These are phyloP conservation scores for Rhincodon typus DNA, from an alignment of 2,797 vertebrate species.

Conservation along the genomic window DNA sequence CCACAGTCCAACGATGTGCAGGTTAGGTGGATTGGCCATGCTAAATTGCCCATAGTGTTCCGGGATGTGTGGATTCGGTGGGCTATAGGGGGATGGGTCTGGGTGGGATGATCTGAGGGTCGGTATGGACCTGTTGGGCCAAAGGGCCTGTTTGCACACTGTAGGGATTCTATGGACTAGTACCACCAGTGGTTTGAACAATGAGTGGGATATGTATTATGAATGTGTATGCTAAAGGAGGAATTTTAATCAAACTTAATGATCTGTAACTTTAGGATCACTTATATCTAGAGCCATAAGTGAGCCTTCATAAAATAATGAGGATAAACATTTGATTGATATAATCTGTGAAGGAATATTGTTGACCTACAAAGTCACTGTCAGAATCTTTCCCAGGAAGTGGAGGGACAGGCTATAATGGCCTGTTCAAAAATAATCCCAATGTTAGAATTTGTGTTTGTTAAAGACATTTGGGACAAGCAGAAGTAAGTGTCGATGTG, in stretches of 20 bases:
- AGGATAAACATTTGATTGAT: neutral
- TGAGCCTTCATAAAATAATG: neutral
- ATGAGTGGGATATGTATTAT: neutral
- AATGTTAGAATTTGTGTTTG: neutral
- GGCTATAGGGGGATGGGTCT: no score
- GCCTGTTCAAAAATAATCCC: neutral
- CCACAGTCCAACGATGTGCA: no score
- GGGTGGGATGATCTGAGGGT: no score
- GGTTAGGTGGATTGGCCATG: no score
- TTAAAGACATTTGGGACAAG: neutral
- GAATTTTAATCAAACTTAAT: neutral
- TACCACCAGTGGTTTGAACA: no score
- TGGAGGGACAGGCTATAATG: neutral
- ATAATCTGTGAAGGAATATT: neutral
- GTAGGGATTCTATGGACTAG: no score
- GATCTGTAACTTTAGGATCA: neutral
- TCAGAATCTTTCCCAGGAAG: neutral
- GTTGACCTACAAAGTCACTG: neutral
- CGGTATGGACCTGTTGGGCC: no score
- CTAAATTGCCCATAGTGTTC: no score
- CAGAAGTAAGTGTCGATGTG: neutral
- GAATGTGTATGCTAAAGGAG: neutral
- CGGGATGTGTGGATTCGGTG: no score
- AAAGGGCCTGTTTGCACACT: no score
- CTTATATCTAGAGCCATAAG: neutral